Conservation (phyloP, 2,113 vertebrate species). For the Brachyhypopomus gauderio region DNA sequence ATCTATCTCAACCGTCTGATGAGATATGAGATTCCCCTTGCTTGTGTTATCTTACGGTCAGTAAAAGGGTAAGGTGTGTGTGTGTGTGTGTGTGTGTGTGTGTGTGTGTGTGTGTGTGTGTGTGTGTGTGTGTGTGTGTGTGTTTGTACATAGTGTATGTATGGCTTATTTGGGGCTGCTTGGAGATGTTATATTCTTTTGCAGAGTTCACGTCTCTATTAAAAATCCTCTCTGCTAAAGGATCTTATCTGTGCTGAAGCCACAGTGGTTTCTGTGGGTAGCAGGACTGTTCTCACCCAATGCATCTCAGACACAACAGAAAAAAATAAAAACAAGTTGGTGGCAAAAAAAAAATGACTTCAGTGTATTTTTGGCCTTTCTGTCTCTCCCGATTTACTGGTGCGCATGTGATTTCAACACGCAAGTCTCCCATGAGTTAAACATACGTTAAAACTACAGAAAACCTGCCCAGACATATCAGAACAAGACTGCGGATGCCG, state of each 20-base stretch:
- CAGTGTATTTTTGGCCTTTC: neutral
- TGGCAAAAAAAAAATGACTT: neutral
- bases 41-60: constrained; percentile 7
- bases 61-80: constrained; percentile 34
- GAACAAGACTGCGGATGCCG: no score
- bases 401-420: neutral
- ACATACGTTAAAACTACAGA: no score
- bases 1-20: neutral
- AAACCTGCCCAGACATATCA: no score
- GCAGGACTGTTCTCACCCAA: constrained; percentile 20
- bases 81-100: constrained; percentile 27
- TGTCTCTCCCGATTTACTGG: neutral
- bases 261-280: neutral
- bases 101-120: constrained; percentile 16
- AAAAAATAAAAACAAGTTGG: constrained; percentile 35
- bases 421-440: no score
- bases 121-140: constrained; percentile 28
- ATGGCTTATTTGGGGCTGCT: constrained; percentile 39
- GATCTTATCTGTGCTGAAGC: neutral
- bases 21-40: constrained; percentile 25
- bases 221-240: neutral
- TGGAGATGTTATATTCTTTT: constrained; percentile 5
- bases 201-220: neutral
- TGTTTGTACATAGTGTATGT: constrained; percentile 50
- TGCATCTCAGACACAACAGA: constrained; percentile 8